phyloP scores from a whole-genome alignment of 64 coral and sea anemone species.

The Anthopleura sola region DNA sequence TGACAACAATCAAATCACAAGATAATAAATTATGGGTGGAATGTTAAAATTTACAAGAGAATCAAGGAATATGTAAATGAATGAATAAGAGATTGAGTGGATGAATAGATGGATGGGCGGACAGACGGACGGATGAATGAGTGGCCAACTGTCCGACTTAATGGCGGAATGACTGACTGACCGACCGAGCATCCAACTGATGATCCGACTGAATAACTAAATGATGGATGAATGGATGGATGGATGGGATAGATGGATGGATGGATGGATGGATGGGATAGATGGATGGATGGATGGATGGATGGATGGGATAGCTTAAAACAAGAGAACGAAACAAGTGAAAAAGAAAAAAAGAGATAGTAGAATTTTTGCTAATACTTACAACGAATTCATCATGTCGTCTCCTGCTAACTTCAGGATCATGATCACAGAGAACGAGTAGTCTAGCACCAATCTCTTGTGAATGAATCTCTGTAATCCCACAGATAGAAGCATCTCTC shows the following conservation, averaged over 20 bases:
- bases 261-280: no score
- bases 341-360: background rate
- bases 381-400: conserved; percentile 63
- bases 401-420: conserved; percentile 45
- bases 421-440: conserved; percentile 30
- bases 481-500: conserved; percentile 78
- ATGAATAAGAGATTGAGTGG: background rate
- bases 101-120: no score
- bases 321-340: background rate
- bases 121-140: background rate
- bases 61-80: background rate
- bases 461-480: conserved; percentile 70
- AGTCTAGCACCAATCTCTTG: conserved; percentile 60
- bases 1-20: background rate
- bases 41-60: background rate
- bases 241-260: no score
- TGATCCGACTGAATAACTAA: no score
- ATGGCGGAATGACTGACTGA: no score
- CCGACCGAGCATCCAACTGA: no score
- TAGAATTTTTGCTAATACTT: background rate
- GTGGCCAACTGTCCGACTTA: background rate
- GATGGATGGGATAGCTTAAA: no score
- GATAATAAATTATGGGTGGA: no score
- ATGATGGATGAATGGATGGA: no score
- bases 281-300: no score